Conservation (phyloP, 2,888 invertebrate genomes). For the Cerceris rybyensis region DNA sequence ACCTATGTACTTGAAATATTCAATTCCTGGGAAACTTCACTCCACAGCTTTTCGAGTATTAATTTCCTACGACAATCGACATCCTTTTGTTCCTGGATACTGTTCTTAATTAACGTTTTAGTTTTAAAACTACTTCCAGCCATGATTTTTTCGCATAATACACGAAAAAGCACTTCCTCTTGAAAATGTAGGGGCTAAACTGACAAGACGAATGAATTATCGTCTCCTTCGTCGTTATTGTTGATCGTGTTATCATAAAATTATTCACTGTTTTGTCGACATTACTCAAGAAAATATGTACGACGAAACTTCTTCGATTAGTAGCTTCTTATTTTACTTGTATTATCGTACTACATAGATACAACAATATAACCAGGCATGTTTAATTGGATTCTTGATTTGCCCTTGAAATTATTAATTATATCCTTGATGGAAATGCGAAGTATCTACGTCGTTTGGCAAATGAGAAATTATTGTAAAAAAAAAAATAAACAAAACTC, state of each 20-base stretch:
- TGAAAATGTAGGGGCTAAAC: too few relatives aligned
- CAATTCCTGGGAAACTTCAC: neutral
- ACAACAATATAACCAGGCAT: too few relatives aligned
- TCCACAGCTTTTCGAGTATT: neutral
- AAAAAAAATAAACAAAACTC: neutral
- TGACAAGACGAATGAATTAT: too few relatives aligned
- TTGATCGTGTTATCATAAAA: neutral
- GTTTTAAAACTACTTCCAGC: neutral
- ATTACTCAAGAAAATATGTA: too few relatives aligned
- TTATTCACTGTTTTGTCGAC: too few relatives aligned
- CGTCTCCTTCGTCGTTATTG: neutral
- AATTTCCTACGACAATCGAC: neutral
- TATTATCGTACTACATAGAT: too few relatives aligned
- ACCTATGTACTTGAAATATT: neutral
- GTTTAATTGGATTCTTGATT: too few relatives aligned
- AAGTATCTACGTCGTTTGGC: neutral
- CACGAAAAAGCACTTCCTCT: neutral
- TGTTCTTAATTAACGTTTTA: too few relatives aligned
- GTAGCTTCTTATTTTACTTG: too few relatives aligned
- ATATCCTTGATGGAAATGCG: too few relatives aligned
- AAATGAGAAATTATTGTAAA: neutral
- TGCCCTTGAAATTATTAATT: too few relatives aligned
- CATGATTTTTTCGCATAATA: neutral
- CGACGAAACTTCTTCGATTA: too few relatives aligned
- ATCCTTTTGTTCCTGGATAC: neutral